Conservation (phyloP, 2,113 vertebrate genomes). For the Calyptomena viridis region DNA sequence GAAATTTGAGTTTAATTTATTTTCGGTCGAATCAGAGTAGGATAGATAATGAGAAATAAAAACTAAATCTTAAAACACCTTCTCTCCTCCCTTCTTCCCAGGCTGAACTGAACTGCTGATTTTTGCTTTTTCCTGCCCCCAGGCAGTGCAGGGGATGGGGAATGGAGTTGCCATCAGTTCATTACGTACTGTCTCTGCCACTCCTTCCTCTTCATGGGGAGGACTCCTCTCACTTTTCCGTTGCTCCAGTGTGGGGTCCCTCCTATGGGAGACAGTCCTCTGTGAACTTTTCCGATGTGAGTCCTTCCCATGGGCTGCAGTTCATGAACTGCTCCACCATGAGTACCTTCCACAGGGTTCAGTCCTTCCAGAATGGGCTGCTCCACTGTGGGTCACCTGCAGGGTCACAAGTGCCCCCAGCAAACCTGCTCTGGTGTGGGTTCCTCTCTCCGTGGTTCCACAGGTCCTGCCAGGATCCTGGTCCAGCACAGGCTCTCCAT, state of each 20-base stretch:
- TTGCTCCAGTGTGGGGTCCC: neutral
- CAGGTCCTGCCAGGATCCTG: neutral
- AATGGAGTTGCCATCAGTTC: neutral
- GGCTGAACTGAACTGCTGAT: neutral
- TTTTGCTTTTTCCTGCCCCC: neutral
- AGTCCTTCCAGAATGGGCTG: neutral
- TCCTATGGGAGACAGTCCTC: neutral
- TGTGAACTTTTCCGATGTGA: accelerated
- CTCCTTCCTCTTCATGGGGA: neutral
- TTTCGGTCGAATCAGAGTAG: neutral
- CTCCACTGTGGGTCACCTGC: neutral
- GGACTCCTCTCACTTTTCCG: neutral
- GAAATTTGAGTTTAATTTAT: neutral
- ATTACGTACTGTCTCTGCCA: neutral
- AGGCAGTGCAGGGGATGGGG: neutral
- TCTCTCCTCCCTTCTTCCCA: neutral
- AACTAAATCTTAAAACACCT: neutral
- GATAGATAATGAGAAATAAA: neutral
- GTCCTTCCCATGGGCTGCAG: neutral
- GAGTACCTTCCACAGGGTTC: neutral
- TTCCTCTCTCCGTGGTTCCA: neutral
- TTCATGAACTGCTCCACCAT: neutral
- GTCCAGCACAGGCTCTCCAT: neutral
- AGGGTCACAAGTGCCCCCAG: neutral
- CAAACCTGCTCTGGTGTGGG: neutral